Evolutionary conservation across 2,888 invertebrate genomes (phyloP).

Genomic region (Platerodrilus igneus): DNA sequence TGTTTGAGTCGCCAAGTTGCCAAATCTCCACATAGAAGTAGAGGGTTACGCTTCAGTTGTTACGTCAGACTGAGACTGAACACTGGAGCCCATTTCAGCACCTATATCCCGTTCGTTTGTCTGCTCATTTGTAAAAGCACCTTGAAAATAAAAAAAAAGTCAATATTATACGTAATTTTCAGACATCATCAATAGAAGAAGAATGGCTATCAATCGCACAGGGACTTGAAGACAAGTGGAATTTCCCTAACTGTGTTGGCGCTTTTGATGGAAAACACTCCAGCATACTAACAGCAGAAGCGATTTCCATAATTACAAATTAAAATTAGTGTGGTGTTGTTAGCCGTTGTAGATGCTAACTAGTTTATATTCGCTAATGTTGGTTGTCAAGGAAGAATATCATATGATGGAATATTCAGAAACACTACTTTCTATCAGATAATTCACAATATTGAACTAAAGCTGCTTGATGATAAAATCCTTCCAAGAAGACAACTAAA

Average conservation of each 20-base stretch:
- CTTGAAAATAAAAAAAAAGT: too few relatives aligned
- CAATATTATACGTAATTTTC: slow-evolving; percentile 14
- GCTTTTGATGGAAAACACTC: too few relatives aligned
- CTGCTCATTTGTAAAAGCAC: too few relatives aligned
- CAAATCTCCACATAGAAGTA: too few relatives aligned
- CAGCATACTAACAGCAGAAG: slow-evolving; percentile 22
- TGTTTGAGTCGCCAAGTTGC: too few relatives aligned
- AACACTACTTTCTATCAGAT: slow-evolving; percentile 6
- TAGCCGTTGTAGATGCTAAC: slow-evolving; percentile 3
- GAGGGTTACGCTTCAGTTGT: too few relatives aligned
- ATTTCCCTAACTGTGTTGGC: too few relatives aligned
- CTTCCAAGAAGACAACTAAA: too few relatives aligned
- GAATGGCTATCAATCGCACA: slow-evolving; percentile 25
- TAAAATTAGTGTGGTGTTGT: slow-evolving; percentile 6
- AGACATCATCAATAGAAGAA: slow-evolving; percentile 25
- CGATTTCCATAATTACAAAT: slow-evolving; percentile 13
- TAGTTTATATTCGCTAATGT: slow-evolving; percentile 9
- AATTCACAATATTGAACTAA: not conserved
- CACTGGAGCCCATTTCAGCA: too few relatives aligned
- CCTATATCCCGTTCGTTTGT: too few relatives aligned
- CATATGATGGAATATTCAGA: slow-evolving; percentile 10
- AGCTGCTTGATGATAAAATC: too few relatives aligned
- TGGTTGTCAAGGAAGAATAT: slow-evolving; percentile 11
- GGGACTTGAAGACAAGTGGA: slow-evolving; percentile 27
- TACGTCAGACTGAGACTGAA: too few relatives aligned